Evolutionary conservation across 53 echinoderm and acorn worm species (phyloP), one percentile per base, ranked within the genome.

Genomic region (Echinometra lucunter): DNA sequence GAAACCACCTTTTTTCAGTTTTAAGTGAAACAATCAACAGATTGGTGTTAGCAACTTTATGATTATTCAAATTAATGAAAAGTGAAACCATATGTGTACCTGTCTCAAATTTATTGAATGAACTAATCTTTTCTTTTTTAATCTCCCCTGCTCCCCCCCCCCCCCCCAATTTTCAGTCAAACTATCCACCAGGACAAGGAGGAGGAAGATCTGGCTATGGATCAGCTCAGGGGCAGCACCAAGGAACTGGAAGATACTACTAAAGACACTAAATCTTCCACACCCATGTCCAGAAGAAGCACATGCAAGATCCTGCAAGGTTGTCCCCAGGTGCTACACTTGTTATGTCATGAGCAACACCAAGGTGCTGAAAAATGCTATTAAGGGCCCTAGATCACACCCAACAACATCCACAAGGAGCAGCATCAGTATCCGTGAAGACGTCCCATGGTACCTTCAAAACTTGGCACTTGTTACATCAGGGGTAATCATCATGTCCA

Each of bases 181-280:
- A 89, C 55, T 97, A 96, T 93, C 96, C 95, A 81, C 94, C 94
- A 44, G 94, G 94, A 15, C 94, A 94, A 83, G 82, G 94, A 17
- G 47, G 94, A 8, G 85, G 94, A 55, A 45, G 92, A 27, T 60
- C 95, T 25, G 95, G 96, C 75, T 96, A 96, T 91, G 87, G 95
- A 2, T 35, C 96, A 21, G 49, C 95, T 53, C 96, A 96, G 88
- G 92, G 96, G 87, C 97, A 96, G 27, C 95, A 96, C 56, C 97
- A 95, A 37, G 85, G 85, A 45, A 47, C 94, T 37, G 58, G 63
- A 25, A 82, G 94, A 37, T 94, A 82, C 85, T 94, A 94, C 44
- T 83, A 60, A 85, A 11, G 45, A 85, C 85, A 9, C 47, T 28
- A 49, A 7, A 32, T 40, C 85, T n/a, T n/a, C 1, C 28, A 11